Percentiles rank a stretch among this genome's conserved stretches.
phyloP scores from a whole-genome alignment of 2,888 invertebrate genomes.

The Callosobruchus maculatus region DNA sequence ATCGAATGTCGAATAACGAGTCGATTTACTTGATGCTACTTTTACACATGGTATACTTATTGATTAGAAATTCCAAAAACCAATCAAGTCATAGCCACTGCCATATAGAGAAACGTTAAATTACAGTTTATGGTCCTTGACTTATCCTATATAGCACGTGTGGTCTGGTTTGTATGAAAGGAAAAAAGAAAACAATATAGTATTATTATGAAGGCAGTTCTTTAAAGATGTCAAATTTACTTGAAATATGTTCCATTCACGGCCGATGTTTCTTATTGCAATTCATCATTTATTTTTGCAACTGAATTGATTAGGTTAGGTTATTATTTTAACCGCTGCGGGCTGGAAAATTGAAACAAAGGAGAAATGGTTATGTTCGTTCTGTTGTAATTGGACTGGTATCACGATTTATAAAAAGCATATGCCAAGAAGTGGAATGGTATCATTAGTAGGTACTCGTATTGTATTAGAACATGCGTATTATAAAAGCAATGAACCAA shows the following conservation, averaged over 20 bases:
- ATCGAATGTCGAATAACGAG: too few species aligned
- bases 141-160: constrained; percentile 6
- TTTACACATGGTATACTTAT: too few species aligned
- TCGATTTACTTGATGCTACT: too few species aligned
- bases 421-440: too few species aligned
- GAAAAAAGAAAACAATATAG: constrained; percentile 7
- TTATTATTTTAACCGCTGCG: constrained; percentile 20
- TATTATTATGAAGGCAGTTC: constrained; percentile 11
- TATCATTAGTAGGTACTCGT: too few species aligned
- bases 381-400: neutral
- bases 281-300: constrained; percentile 26
- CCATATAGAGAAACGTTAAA: neutral
- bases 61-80: too few species aligned
- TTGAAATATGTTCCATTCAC: constrained; percentile 28
- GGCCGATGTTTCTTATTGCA: constrained; percentile 16
- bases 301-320: constrained; percentile 17
- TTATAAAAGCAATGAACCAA: too few species aligned
- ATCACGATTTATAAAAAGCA: neutral
- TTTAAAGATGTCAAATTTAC: constrained; percentile 24
- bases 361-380: neutral
- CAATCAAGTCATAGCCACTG: neutral
- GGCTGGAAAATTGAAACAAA: constrained; percentile 3
- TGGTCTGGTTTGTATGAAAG: constrained; percentile 9
- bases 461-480: too few species aligned
- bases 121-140: neutral